Percentiles rank a stretch among this genome's conserved stretches.
These are phyloP conservation scores for Ptilodon capucinus DNA, from an alignment of 2,888 invertebrate genomes.

Conservation along the genomic window DNA sequence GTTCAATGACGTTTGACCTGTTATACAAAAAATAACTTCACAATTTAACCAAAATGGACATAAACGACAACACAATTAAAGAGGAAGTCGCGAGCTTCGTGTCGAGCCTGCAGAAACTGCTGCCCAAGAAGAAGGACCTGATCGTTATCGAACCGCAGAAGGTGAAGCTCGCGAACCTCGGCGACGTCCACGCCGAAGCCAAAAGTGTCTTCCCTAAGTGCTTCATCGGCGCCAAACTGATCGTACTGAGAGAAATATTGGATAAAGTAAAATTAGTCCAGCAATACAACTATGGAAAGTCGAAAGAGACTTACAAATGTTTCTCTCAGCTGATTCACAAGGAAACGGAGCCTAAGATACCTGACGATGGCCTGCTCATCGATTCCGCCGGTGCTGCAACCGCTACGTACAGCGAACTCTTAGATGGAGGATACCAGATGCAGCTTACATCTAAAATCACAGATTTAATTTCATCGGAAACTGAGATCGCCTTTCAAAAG, in stretches of 20 bases:
- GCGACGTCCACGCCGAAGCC: constrained; percentile 68
- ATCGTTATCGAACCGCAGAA: constrained; percentile 50
- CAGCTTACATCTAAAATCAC: constrained; percentile 65
- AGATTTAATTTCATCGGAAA: constrained; percentile 70
- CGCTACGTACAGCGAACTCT: constrained; percentile 60
- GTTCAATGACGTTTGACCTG: constrained; percentile 71
- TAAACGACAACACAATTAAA: constrained; percentile 66
- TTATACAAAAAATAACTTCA: constrained; percentile 45
- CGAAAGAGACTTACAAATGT: constrained; percentile 62
- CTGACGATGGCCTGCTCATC: constrained; percentile 59
- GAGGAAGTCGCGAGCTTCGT: constrained; percentile 68
- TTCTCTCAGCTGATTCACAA: constrained; percentile 64
- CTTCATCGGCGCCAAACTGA: constrained; percentile 67
- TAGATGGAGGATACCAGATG: constrained; percentile 60
- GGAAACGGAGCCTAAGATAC: constrained; percentile 58
- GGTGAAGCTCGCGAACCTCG: constrained; percentile 50
- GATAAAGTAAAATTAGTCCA: constrained; percentile 69
- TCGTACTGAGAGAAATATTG: constrained; percentile 61
- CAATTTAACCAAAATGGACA: constrained; percentile 62
- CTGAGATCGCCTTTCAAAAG: constrained; percentile 65
- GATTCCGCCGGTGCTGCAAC: constrained; percentile 69
- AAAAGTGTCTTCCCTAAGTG: constrained; percentile 72
- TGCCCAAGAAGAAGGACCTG: constrained; percentile 68
- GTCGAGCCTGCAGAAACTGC: constrained; percentile 58
- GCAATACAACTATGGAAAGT: constrained; percentile 68